Percentiles rank a stretch among this genome's conserved stretches.
These are phyloP conservation scores for Heptranchias perlo DNA, from an alignment of 2,113 vertebrate genomes.

Conservation along the genomic window DNA sequence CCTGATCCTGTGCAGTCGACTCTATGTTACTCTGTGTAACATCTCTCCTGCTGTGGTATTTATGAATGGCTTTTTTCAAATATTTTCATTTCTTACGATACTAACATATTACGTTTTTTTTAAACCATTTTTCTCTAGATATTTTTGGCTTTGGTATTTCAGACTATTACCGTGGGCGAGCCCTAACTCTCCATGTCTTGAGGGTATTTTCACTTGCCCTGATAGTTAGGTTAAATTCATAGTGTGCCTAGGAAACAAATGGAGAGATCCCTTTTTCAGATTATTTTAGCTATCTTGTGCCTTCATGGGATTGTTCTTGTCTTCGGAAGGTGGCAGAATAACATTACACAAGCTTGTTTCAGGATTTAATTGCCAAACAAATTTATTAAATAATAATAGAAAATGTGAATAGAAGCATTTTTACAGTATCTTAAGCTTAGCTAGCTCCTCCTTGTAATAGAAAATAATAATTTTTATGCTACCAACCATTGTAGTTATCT, in stretches of 20 bases:
- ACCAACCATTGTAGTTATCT: not conserved
- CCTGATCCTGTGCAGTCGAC: too few relatives aligned
- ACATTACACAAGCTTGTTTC: too few relatives aligned
- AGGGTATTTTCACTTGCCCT: not conserved
- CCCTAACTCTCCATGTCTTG: not conserved
- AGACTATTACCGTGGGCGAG: not conserved
- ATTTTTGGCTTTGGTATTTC: not conserved
- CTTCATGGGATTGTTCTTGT: too few relatives aligned
- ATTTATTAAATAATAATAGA: too few relatives aligned
- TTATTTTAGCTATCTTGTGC: too few relatives aligned
- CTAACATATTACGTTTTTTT: not conserved
- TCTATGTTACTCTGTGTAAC: too few relatives aligned
- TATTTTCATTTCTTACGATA: too few relatives aligned
- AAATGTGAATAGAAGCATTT: not conserved
- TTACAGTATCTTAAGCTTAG: not conserved
- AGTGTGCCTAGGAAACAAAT: not conserved
- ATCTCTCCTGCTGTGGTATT: too few relatives aligned
- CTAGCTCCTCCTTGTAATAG: not conserved
- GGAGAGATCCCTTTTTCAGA: too few relatives aligned
- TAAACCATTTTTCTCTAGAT: not conserved
- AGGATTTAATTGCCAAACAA: too few relatives aligned
- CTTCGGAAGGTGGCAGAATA: too few relatives aligned
- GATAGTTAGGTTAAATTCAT: not conserved
- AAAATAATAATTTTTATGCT: not conserved
- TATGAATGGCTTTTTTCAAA: too few relatives aligned